phyloP scores from a whole-genome alignment of 2,797 vertebrate genomes.

The Salmo trutta region DNA sequence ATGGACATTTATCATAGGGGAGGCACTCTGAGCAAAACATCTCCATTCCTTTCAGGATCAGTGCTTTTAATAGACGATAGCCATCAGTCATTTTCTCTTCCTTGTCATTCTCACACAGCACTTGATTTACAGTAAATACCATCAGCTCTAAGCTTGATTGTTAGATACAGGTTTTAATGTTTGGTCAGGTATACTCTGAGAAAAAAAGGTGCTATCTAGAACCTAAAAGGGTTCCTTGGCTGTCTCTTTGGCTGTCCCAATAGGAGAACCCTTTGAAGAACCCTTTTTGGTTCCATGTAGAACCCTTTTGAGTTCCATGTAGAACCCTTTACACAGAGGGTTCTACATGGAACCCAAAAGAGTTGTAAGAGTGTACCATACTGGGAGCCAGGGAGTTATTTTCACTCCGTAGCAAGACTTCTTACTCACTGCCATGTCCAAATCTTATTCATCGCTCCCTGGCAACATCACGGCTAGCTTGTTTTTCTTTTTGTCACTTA shows the following conservation, averaged over 20 bases:
- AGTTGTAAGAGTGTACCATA: neutral
- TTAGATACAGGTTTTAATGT: neutral
- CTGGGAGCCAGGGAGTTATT: constrained; percentile 8
- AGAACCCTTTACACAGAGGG: too few relatives aligned
- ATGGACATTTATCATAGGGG: constrained; percentile 27
- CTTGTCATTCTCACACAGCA: constrained; percentile 13
- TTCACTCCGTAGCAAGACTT: constrained; percentile 2
- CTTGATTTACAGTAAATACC: constrained; percentile 27
- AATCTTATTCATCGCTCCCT: constrained; percentile 10
- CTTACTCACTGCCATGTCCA: constrained; percentile 12
- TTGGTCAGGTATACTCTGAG: neutral
- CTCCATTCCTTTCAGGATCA: constrained; percentile 20
- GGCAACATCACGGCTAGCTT: neutral
- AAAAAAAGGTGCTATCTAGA: too few relatives aligned
- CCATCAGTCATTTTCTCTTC: constrained; percentile 38
- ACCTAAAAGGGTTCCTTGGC: too few relatives aligned
- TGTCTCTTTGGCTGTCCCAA: too few relatives aligned
- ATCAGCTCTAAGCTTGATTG: constrained; percentile 2
- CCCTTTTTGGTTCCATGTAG: too few relatives aligned
- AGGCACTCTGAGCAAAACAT: constrained; percentile 23
- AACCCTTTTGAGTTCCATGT: too few relatives aligned
- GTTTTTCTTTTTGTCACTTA: neutral
- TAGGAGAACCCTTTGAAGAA: too few relatives aligned
- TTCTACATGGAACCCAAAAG: too few relatives aligned
- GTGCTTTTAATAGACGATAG: constrained; percentile 38